Evolutionary conservation across 1,140 invertebrate species (phyloP), one percentile per base, ranked within the genome.

Genomic region (Cydia amplana): DNA sequence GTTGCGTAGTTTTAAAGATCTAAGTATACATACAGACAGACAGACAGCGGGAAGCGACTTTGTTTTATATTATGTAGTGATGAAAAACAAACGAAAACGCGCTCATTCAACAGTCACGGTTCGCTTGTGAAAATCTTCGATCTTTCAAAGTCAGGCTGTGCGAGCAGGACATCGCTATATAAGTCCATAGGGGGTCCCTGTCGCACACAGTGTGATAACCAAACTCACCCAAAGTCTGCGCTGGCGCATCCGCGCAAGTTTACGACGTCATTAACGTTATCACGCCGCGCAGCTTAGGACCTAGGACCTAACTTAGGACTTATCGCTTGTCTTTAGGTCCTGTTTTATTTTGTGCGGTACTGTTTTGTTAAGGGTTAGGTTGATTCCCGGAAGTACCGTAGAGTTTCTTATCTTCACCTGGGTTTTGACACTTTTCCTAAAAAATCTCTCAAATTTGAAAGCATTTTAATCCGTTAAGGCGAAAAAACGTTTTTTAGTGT

Each of bases 221-320:
- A 18, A 32, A 18, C 9, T 32, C 63, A 9, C 0, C n/a, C n/a
- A n/a, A n/a, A n/a, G n/a, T n/a, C n/a, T 32, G 63, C 20, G 3
- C 28, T 1, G 2, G 12, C 9, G 46, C 46, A 16, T 16, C 73
- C 51, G 64, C 76, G 49, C 80, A 79, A 83, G 73, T 89, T 90
- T 91, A 91, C 86, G 85, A 86, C 83, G 83, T 90, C 88, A 89
- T 89, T 90, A 90, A 79, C 75, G 79, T 80, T 89, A 90, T 88
- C 88, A 85, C 77, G 73, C 1, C 10, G 14, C 14, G 4, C 23
- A 28, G 4, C 18, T 72, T 25, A n/a, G 64, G 20, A 32, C 64
- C 6, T 25, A 51, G 23, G 18, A 43, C 70, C 16, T 72, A 32
- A 25, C 9, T 72, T 65, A 32, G 64, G 4, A n/a, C 64, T n/a